Evolutionary conservation across 1,140 invertebrate genomes (phyloP), one percentile per base, ranked within the genome.

Genomic region (Heliconius hewitsoni): DNA sequence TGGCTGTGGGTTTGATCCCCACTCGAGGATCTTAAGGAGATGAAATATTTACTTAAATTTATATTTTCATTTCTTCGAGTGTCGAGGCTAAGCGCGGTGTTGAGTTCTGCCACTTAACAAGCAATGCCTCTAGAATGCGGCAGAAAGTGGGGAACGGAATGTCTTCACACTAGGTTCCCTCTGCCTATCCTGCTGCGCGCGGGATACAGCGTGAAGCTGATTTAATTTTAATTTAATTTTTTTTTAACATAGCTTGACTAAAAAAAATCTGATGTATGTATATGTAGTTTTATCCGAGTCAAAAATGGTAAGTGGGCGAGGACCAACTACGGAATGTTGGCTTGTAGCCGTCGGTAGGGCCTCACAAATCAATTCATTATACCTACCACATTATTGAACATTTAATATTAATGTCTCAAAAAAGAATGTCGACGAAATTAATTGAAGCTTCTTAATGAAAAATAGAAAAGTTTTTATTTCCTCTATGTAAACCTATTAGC

Each of bases 261-360:
- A 30, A 66, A 66, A 66, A 66, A 57, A 66, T 30, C 23, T 8
- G 4, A 66, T 66, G 27, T 66, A 66, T 30, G 13, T 30, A 66
- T 30, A 66, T 66, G 23, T 76, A 80, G 76, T 50, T 80, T 72
- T 80, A 72, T 83, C 80, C 71, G 46, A 72, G 71, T 81, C 37
- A 75, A 42, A 79, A 73, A 52, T 73, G 19, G 34, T 66, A 16
- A 79, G 82, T 83, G 80, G 82, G 82, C 75, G 79, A 79, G 8
- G 52, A 74, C 80, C 80, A 77, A 77, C 73, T 83, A 79, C 57
- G 82, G 82, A 70, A 83, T 73, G 77, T 81, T 81, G 82, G 77
- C 73, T 80, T 80, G 71, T 71, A 60, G 73, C 73, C 9, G 19
- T 19, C 27, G 3, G 39, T n/a, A 74, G 52, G 52, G 16, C 13